Base-by-base conservation (phyloP, 2,888 invertebrate genomes). In the Catonia carolina region DNA sequence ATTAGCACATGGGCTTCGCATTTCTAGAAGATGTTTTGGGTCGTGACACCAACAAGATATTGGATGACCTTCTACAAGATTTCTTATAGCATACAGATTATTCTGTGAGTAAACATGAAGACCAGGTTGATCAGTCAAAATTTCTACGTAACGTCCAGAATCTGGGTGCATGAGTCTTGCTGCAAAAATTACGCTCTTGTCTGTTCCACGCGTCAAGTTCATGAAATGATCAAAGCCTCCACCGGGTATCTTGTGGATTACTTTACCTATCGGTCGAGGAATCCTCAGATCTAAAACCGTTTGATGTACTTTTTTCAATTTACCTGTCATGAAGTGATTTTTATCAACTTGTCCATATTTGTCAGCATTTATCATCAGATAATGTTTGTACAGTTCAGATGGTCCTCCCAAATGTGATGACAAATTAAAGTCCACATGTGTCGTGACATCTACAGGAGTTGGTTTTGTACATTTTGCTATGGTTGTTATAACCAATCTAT, bases 301-400 rank as follows among this genome's bases (percentile, higher is more conserved):
- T n/a, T 27, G 20, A 14, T 22, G 18, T 22, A 45, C 45, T 45
- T 45, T 45, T 22, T 45, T 45, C 45, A 45, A n/a, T 12, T 45
- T 45, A 12, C 45, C 45, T 23, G 45, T 45, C 27, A 22, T n/a
- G 20, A 18, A 14, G 20, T 45, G 27, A 20, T 45, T 20, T n/a
- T 8, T 2, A 15, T 45, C 22, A 23, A 23, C 27, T 27, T 45
- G 45, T 12, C 20, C 45, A 20, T 45, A 45, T 23, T 22, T 22
- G 5, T 23, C 45, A 6, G 45, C 45, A 45, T 45, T 45, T n/a
- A 45, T n/a, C 45, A 45, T 45, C 5, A 45, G n/a, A 15, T 45
- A 45, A 8, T 45, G 45, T 12, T 45, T 45, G 5, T 45, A 45
- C 1, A 45, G 15, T 23, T 45, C 45, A 23, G 22, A 22, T 14